A percentile compares a stretch with the other conserved stretches of the same genome.
phyloP scores from a whole-genome alignment of 2,888 invertebrate species.

The Sarcophaga subvicina region DNA sequence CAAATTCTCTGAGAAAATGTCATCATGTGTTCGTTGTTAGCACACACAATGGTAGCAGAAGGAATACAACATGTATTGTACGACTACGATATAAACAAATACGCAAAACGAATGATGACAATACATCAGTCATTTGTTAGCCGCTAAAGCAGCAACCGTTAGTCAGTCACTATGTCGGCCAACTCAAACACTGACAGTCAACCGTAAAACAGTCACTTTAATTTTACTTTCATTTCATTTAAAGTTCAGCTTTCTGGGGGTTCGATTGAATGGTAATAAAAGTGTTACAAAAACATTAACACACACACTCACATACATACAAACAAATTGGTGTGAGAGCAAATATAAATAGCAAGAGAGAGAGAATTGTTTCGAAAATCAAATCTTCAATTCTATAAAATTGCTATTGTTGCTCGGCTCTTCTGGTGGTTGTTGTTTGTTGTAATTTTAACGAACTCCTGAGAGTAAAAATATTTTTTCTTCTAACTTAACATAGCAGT shows the following conservation, averaged over 20 bases:
- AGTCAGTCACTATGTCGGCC: constrained; percentile 5
- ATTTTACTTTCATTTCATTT: constrained; percentile 54
- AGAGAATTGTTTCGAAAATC: constrained; percentile 44
- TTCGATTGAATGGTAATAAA: constrained; percentile 58
- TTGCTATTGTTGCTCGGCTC: constrained; percentile 9
- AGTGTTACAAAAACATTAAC: constrained; percentile 22
- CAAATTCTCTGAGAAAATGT: neutral
- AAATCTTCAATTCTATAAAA: neutral
- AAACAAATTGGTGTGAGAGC: too few species aligned
- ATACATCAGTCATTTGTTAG: constrained; percentile 33
- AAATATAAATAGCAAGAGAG: neutral
- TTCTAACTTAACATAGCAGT: neutral
- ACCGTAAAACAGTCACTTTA: constrained; percentile 16
- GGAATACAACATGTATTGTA: neutral
- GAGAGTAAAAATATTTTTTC: constrained; percentile 45
- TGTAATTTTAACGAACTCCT: constrained; percentile 56
- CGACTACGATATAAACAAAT: constrained; percentile 45
- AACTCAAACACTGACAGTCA: neutral
- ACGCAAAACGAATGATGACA: constrained; percentile 36
- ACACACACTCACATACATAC: too few species aligned
- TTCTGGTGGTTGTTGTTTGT: constrained; percentile 26
- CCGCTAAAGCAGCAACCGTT: neutral
- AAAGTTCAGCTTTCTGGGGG: constrained; percentile 23
- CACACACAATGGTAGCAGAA: neutral
- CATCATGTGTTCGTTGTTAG: neutral